These are phyloP conservation scores for Drosophila mulleri DNA, from an alignment of 2,888 invertebrate genomes.

Conservation along the genomic window DNA sequence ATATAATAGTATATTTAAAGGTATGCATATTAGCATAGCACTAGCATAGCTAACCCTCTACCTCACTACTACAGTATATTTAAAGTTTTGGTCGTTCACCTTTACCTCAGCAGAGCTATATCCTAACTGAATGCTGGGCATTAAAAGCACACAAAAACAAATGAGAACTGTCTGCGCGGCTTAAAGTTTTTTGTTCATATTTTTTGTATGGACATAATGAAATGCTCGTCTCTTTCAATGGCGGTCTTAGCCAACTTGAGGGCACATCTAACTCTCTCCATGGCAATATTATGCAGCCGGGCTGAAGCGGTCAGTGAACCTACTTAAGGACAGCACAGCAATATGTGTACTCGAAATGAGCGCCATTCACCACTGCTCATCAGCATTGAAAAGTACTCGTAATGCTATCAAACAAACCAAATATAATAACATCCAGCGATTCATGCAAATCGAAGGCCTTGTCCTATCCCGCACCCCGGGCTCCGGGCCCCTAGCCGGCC, in stretches of 20 bases:
- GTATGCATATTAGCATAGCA: too few relatives aligned
- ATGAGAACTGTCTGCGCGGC: slow-evolving; percentile 7
- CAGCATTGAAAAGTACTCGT: slow-evolving; percentile 12
- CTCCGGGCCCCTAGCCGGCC: slow-evolving; percentile 14
- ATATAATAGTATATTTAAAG: too few relatives aligned
- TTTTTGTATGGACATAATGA: neutral
- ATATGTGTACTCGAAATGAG: neutral
- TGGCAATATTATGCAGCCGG: slow-evolving; percentile 5
- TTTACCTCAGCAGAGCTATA: neutral
- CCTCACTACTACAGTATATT: neutral
- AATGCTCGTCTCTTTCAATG: slow-evolving; percentile 3
- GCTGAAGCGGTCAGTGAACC: slow-evolving; percentile 20
- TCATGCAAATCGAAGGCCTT: slow-evolving; percentile 38
- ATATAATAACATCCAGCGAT: slow-evolving; percentile 27
- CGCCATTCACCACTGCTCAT: slow-evolving; percentile 21
- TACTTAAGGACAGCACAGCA: neutral
- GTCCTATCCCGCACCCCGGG: slow-evolving; percentile 18
- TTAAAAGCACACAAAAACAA: neutral
- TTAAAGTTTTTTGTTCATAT: slow-evolving; percentile 1
- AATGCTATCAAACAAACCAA: slow-evolving; percentile 28
- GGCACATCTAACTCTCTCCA: neutral
- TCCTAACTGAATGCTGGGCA: neutral
- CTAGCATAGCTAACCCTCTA: neutral
- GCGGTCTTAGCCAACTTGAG: slow-evolving; percentile 9
- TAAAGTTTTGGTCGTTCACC: neutral